These are phyloP conservation scores for Acanthis flammea DNA, from an alignment of 2,797 vertebrate genomes.

Conservation along the genomic window DNA sequence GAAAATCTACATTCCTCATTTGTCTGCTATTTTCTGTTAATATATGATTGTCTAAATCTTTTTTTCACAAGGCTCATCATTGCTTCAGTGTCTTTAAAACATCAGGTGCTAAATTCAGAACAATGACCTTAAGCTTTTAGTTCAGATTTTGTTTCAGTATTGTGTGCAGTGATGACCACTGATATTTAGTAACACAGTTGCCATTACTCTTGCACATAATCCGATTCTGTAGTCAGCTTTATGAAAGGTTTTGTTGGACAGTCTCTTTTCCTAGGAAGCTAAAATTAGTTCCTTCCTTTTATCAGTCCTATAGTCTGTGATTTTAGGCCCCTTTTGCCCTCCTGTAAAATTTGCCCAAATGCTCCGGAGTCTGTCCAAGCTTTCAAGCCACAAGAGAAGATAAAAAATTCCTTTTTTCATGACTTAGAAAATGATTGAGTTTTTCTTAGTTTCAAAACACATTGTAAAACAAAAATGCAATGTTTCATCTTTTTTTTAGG, in stretches of 20 bases:
- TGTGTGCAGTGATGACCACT: background rate
- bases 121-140: background rate
- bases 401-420: background rate
- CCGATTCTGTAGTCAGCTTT: background rate
- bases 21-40: background rate
- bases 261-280: background rate
- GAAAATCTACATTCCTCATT: background rate
- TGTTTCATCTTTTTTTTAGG: background rate
- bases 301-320: background rate
- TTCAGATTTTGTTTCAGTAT: background rate
- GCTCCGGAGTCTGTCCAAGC: fast-evolving
- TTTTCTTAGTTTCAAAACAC: background rate
- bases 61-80: background rate
- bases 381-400: background rate
- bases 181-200: background rate
- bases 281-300: background rate
- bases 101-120: background rate
- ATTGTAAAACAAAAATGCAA: background rate
- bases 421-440: fast-evolving
- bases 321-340: background rate
- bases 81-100: background rate
- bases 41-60: background rate
- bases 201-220: background rate
- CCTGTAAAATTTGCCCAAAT: background rate
- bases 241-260: background rate